Evolutionary conservation across 2,888 invertebrate species (phyloP).

Genomic region (Pristionchus maxplancki): DNA sequence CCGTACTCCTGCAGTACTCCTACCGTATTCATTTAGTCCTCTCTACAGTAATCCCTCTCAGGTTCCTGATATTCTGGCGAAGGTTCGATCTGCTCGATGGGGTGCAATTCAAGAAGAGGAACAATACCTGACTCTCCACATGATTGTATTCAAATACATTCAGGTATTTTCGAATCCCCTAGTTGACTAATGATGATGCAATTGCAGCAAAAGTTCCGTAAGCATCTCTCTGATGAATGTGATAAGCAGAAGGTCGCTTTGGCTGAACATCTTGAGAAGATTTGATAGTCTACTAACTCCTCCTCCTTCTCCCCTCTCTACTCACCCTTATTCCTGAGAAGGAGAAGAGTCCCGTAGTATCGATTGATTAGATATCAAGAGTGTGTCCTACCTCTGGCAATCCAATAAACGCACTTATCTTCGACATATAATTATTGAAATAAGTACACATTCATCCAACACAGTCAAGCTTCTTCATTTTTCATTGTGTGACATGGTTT

Average conservation of each 20-base stretch:
- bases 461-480: no score
- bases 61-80: conserved; percentile 25
- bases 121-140: conserved; percentile 28
- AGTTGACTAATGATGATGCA: background rate
- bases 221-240: conserved; percentile 8
- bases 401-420: conserved; percentile 45
- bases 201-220: conserved; percentile 45
- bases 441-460: no score
- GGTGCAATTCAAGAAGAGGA: conserved; percentile 38
- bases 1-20: no score
- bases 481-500: no score
- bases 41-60: background rate
- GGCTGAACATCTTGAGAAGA: conserved; percentile 38
- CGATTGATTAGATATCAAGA: conserved; percentile 30
- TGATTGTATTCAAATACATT: conserved; percentile 41
- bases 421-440: background rate
- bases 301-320: background rate
- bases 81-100: conserved; percentile 18
- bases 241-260: conserved; percentile 29
- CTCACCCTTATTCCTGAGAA: background rate
- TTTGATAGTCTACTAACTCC: background rate
- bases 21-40: no score
- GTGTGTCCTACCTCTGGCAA: conserved; percentile 39
- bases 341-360: conserved; percentile 2
- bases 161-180: no score